These are phyloP conservation scores for Lasioglossum calceatum DNA, from an alignment of 2,888 invertebrate genomes.

Conservation along the genomic window DNA sequence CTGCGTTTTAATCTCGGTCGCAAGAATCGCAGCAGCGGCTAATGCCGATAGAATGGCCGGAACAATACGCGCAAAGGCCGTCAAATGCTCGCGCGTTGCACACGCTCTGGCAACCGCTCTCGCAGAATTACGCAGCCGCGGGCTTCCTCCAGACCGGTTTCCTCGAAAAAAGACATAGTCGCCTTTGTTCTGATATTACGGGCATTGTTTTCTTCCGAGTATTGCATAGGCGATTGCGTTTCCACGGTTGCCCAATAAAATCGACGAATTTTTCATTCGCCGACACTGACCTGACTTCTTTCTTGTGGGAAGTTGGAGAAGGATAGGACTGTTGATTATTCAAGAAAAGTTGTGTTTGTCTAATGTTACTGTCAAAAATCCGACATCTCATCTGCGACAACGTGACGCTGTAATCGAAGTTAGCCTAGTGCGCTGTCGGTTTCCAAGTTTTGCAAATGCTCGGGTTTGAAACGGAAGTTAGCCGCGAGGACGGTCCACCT, in stretches of 20 bases:
- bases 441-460: background rate
- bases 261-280: background rate
- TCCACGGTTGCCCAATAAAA: background rate
- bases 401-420: background rate
- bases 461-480: background rate
- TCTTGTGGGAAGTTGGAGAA: background rate
- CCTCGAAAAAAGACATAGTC: constrained; percentile 4
- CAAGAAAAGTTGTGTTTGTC: too few relatives aligned
- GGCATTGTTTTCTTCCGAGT: constrained; percentile 26
- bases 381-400: too few relatives aligned
- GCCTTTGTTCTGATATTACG: constrained; percentile 26
- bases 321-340: too few relatives aligned
- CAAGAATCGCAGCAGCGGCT: background rate
- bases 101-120: background rate
- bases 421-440: background rate
- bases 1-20: constrained; percentile 1
- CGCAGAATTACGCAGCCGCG: constrained; percentile 10
- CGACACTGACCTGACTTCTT: background rate
- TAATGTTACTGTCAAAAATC: too few relatives aligned
- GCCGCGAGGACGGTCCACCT: constrained; percentile 42
- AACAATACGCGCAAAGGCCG: constrained; percentile 10
- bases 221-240: background rate
- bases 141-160: background rate
- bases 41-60: background rate
- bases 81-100: background rate